phyloP scores from a whole-genome alignment of 2,113 vertebrate genomes.

The Nycticebus coucang region DNA sequence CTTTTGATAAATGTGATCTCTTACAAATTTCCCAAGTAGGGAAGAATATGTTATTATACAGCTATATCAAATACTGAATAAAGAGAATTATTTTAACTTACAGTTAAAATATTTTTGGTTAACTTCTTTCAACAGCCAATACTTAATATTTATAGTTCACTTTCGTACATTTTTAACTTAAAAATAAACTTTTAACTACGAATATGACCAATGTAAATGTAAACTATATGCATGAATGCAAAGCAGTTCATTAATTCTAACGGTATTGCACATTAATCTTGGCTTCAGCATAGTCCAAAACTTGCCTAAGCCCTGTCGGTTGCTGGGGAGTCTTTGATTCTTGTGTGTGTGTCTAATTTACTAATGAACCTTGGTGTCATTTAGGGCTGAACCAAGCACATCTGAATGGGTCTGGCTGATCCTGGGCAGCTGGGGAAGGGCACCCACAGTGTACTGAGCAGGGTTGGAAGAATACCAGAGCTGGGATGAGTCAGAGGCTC shows the following conservation, averaged over 20 bases:
- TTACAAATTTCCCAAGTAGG: background rate
- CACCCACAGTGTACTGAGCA: conserved; percentile 59
- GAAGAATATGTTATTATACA: conserved; percentile 11
- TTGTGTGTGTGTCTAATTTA: conserved; percentile 77
- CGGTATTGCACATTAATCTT: conserved; percentile 70
- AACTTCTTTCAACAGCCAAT: conserved; percentile 37
- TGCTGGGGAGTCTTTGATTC: conserved; percentile 71
- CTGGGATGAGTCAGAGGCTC: conserved; percentile 68
- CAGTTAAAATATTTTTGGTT: background rate
- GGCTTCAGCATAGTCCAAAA: conserved; percentile 58
- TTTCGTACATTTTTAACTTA: conserved; percentile 25
- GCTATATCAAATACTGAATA: conserved; percentile 1
- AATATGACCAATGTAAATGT: background rate
- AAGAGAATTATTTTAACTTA: conserved; percentile 14
- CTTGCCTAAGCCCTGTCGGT: conserved; percentile 64
- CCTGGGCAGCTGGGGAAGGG: conserved; percentile 70
- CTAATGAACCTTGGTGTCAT: conserved; percentile 78
- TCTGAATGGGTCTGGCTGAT: conserved; percentile 57
- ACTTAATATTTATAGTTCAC: background rate
- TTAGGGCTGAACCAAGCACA: conserved; percentile 65
- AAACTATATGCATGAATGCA: conserved; percentile 51
- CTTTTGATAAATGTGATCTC: conserved; percentile 42
- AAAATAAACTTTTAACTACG: conserved; percentile 38
- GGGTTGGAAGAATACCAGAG: conserved; percentile 72
- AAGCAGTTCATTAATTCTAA: conserved; percentile 75